These are phyloP conservation scores for Polymixis lichenea DNA, from an alignment of 2,888 invertebrate genomes.

Conservation along the genomic window DNA sequence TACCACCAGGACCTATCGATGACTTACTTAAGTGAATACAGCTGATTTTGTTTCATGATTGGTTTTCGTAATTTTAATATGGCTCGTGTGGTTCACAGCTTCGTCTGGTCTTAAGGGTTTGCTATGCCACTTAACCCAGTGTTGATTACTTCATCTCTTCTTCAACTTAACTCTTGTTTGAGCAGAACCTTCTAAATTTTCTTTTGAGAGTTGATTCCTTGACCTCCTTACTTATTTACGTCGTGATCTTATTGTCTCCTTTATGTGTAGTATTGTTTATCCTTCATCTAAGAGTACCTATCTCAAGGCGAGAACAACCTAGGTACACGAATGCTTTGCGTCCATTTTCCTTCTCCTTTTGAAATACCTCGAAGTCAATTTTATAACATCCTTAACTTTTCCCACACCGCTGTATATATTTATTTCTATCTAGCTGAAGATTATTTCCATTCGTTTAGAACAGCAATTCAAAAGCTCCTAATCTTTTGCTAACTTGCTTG, in stretches of 20 bases:
- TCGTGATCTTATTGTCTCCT: neutral
- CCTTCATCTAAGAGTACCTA: neutral
- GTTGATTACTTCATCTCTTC: neutral
- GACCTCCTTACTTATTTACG: neutral
- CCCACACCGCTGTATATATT: neutral
- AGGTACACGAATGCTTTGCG: neutral
- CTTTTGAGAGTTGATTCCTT: neutral
- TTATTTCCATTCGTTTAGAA: neutral
- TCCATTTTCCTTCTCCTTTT: neutral
- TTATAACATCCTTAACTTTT: neutral
- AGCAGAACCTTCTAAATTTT: neutral
- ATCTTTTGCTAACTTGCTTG: neutral
- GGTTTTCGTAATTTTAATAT: slow-evolving; percentile 8
- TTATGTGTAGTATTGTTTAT: neutral
- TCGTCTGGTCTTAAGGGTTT: neutral
- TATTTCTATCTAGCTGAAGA: neutral
- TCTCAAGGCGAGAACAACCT: neutral
- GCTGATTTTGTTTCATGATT: slow-evolving; percentile 12
- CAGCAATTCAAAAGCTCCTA: neutral
- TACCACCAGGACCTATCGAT: slow-evolving; percentile 8
- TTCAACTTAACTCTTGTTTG: neutral
- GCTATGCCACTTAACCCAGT: neutral
- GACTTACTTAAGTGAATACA: slow-evolving; percentile 6
- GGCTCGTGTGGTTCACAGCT: neutral
- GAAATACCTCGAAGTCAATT: neutral